Conservation (phyloP, 2,113 vertebrate genomes). For the Albula goreensis region DNA sequence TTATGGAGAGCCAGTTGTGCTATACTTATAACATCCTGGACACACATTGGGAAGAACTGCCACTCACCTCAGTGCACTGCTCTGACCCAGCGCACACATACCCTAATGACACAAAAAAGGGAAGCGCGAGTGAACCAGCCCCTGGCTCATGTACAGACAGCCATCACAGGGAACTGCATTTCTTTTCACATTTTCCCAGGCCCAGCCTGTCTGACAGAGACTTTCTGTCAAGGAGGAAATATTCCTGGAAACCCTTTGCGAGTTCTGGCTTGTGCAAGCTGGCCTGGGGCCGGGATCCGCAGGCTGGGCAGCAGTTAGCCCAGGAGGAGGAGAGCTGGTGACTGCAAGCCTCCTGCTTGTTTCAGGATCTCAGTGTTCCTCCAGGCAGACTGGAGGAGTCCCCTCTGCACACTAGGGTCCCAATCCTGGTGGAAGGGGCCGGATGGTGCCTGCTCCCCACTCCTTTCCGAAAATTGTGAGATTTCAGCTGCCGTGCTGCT, state of each 20-base stretch:
- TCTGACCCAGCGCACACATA: too few species aligned
- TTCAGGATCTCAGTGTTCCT: not conserved
- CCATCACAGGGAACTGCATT: not conserved
- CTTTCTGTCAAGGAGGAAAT: not conserved
- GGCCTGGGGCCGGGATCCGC: not conserved
- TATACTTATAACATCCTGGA: not conserved
- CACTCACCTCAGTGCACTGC: not conserved
- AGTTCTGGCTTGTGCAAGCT: not conserved
- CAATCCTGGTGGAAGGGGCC: not conserved
- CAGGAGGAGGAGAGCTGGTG: not conserved
- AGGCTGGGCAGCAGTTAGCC: conserved; percentile 7
- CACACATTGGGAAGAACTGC: not conserved
- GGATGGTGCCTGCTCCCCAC: not conserved
- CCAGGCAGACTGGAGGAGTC: not conserved
- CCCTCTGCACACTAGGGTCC: not conserved
- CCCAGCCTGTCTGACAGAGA: not conserved
- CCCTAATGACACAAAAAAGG: too few species aligned
- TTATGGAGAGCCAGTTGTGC: not conserved
- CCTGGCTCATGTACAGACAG: not conserved
- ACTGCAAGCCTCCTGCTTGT: not conserved
- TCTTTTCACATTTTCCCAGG: not conserved
- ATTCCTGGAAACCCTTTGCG: not conserved
- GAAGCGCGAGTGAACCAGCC: too few species aligned
- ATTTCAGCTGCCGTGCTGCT: not conserved
- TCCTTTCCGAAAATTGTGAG: not conserved